Evolutionary conservation across 2,113 vertebrate genomes (phyloP).

Genomic region (Hydrochoerus hydrochaeris): DNA sequence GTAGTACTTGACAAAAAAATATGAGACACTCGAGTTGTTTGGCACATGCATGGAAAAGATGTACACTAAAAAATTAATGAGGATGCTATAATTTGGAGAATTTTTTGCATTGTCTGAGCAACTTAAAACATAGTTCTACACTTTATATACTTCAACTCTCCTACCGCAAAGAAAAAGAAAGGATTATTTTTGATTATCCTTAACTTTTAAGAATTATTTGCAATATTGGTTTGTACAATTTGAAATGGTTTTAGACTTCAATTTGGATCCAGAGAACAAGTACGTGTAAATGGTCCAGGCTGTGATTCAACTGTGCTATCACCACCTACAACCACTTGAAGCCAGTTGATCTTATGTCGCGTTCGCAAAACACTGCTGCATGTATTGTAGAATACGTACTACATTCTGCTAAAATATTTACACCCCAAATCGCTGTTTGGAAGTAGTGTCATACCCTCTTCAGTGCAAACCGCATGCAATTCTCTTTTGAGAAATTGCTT

Average conservation of each 20-base stretch:
- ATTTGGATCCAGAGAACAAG: background rate
- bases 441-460: background rate
- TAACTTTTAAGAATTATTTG: background rate
- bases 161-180: background rate
- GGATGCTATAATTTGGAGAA: background rate
- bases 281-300: background rate
- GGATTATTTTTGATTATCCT: background rate
- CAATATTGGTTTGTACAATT: background rate
- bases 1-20: background rate
- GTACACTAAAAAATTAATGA: background rate
- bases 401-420: background rate
- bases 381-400: background rate
- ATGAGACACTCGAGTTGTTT: background rate
- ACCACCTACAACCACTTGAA: background rate
- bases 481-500: background rate
- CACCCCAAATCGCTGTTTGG: background rate
- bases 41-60: background rate
- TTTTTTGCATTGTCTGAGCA: background rate
- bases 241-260: background rate
- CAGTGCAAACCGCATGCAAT: background rate
- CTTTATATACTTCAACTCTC: background rate
- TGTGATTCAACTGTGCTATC: background rate
- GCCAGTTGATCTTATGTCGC: background rate
- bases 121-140: rapidly evolving
- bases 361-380: background rate